Evolutionary conservation across 2,797 vertebrate species (phyloP), one percentile per base, ranked within the genome.

Genomic region (Melanogrammus aeglefinus): DNA sequence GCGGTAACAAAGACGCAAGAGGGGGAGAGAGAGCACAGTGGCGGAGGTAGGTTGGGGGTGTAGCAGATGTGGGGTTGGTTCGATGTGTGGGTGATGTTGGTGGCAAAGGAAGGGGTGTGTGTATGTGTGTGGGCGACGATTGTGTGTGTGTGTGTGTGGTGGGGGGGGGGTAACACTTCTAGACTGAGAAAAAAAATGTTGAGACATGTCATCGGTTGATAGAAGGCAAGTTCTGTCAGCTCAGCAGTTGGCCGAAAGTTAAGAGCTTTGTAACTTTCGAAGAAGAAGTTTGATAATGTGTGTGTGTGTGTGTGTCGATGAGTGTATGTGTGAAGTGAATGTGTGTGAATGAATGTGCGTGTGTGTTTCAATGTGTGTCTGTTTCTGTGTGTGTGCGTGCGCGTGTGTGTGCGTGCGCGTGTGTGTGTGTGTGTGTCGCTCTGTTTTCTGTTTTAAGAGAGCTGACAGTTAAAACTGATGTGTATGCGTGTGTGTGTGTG

Each of bases 181-280:
- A 12, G 66, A 70, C n/a, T 70, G 66, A 9, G 24, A 70, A 29
- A 71, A 71, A 71, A 71, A 63, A 75, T 75, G 76, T 29, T 73
- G 80, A 36, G 66, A 79, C 14, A 33, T 29, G 72, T 74, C 10
- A 51, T 21, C 41, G 29, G 80, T 76, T 79, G 41, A 83, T 76
- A 77, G 81, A 77, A 36, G 24, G 41, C 81, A 84, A 81, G 75
- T 85, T 89, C 84, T 84, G 84, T 90, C 78, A 76, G 81, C 87
- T 86, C 87, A 87, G 87, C 84, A 82, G 85, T 86, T 73, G 85
- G 83, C 86, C n/a, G 57, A 74, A 73, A 84, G 79, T 75, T 73
- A 81, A 86, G 77, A 24, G 80, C 87, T 82, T 76, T 47, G 81
- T 82, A 79, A 33, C 9, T 33, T 51, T 51, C 0, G 57, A 47